Conservation (phyloP, 2,888 invertebrate genomes). For the Apamea anceps region DNA sequence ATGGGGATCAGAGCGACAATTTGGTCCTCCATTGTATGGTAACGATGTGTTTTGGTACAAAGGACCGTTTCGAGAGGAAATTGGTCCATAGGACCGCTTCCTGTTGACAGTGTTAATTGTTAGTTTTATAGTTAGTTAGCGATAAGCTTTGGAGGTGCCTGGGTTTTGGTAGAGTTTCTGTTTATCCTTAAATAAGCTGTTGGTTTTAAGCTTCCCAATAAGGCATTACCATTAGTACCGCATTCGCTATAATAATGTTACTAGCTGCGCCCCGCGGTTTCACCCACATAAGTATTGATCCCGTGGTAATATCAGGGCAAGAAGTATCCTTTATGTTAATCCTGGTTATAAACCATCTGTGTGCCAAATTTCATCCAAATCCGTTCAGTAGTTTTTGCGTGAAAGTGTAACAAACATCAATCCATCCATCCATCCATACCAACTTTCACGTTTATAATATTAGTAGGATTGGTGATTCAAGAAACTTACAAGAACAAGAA, state of each 20-base stretch:
- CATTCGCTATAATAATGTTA: neutral
- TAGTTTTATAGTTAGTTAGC: conserved; percentile 58
- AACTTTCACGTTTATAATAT: too few relatives aligned
- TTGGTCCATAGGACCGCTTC: conserved; percentile 71
- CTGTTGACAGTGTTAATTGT: conserved; percentile 69
- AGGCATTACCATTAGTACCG: neutral
- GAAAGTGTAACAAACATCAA: too few relatives aligned
- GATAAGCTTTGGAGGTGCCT: conserved; percentile 34
- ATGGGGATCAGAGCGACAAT: conserved; percentile 71
- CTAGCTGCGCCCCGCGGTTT: too few relatives aligned
- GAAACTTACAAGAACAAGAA: too few relatives aligned
- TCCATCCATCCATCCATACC: too few relatives aligned
- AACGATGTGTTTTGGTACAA: conserved; percentile 75
- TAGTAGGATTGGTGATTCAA: neutral
- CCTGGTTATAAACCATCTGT: too few relatives aligned
- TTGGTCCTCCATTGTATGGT: conserved; percentile 77
- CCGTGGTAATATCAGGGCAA: too few relatives aligned
- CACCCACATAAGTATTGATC: too few relatives aligned
- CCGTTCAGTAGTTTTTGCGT: too few relatives aligned
- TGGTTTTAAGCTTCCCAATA: neutral
- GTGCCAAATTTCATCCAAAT: too few relatives aligned
- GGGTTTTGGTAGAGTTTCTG: conserved; percentile 13
- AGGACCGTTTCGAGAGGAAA: conserved; percentile 73
- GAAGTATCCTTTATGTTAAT: too few relatives aligned
- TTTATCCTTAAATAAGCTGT: neutral